Percentiles rank a stretch among this genome's conserved stretches.
Conservation (phyloP, 2,888 invertebrate species). For the Eristalinus aeneus region DNA sequence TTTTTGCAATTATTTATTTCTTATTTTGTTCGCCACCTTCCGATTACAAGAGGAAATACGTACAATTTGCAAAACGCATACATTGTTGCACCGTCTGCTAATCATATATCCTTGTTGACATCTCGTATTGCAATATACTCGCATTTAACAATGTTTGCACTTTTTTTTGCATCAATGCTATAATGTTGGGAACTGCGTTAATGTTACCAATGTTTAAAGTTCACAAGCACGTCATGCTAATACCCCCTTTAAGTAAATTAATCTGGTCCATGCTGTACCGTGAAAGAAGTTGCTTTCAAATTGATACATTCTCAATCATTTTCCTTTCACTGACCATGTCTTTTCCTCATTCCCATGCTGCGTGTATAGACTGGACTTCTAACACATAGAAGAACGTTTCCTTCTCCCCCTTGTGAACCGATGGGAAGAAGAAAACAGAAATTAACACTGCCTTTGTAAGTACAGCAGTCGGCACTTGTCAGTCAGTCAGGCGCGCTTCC, state of each 20-base stretch:
- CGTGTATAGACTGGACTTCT: not conserved
- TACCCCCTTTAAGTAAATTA: not conserved
- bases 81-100: not conserved
- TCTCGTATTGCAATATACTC: constrained; percentile 26
- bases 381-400: not conserved
- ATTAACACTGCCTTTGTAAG: constrained; percentile 41
- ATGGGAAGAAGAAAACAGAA: not conserved
- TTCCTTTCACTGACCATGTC: constrained; percentile 53
- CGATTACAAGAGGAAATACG: not conserved
- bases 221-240: not conserved
- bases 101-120: constrained; percentile 64
- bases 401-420: constrained; percentile 4
- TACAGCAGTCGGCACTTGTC: constrained; percentile 35
- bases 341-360: constrained; percentile 29
- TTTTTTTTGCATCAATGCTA: constrained; percentile 39
- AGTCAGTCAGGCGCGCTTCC: constrained; percentile 9
- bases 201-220: not conserved
- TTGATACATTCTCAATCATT: constrained; percentile 47
- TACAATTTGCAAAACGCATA: not conserved
- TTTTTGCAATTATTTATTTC: not conserved
- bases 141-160: constrained; percentile 15
- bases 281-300: constrained; percentile 34
- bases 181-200: not conserved
- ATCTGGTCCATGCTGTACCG: not conserved
- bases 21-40: not conserved